phyloP scores from a whole-genome alignment of 2,113 vertebrate genomes.

The Lasiurus borealis region DNA sequence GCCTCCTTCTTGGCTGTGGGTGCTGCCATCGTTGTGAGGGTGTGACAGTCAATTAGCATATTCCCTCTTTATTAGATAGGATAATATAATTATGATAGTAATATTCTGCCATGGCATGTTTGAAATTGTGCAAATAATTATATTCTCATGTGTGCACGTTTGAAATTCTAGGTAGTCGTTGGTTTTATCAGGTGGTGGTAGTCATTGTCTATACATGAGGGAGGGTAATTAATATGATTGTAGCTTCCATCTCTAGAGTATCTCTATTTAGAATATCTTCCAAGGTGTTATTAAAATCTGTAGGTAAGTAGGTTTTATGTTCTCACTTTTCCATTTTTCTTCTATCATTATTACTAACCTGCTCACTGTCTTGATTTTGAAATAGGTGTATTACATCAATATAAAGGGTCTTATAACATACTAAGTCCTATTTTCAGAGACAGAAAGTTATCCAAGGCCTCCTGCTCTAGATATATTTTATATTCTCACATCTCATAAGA shows the following conservation, averaged over 20 bases:
- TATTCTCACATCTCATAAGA: background rate
- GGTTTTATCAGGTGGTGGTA: background rate
- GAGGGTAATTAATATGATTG: background rate
- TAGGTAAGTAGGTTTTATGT: no score
- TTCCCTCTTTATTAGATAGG: no score
- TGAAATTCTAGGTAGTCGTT: background rate
- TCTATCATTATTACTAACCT: fast-evolving
- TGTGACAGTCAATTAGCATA: no score
- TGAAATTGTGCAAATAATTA: background rate
- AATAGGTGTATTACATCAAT: background rate
- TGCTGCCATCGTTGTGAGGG: no score
- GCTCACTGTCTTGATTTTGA: background rate
- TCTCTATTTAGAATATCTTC: background rate
- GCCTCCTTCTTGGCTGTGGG: no score
- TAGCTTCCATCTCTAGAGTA: no score
- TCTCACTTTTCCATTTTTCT: background rate
- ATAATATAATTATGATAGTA: background rate
- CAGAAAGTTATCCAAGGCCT: background rate
- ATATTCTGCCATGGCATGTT: background rate
- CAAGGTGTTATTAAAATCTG: background rate
- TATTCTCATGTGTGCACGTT: background rate
- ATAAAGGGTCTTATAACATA: background rate
- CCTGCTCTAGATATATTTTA: background rate
- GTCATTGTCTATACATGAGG: background rate
- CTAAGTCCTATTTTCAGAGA: background rate